Evolutionary conservation across 1,140 invertebrate genomes (phyloP), one percentile per base, ranked within the genome.

Genomic region (Drosophila novamexicana): DNA sequence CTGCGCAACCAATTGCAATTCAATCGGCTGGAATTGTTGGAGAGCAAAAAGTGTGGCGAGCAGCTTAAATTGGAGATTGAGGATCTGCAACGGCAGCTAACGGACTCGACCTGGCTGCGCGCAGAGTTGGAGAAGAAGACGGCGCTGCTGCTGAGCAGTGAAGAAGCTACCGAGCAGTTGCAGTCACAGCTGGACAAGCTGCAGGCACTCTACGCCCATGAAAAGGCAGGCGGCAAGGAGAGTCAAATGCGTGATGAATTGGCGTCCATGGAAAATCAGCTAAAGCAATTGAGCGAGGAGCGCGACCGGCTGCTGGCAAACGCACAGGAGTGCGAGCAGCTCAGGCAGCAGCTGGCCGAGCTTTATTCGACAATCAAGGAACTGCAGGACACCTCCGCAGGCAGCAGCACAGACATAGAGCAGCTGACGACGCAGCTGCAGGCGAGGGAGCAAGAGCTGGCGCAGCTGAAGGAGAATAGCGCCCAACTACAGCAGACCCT

Each of bases 401-500:
- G 22, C 22, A 22, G 22, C 22, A 22, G 22, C 22, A 22, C 52
- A 36, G 70, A 59, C n/a, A 29, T 50, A 7, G 54, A 50, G 14
- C 32, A 63, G 10, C 45, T 68, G 0, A 75, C 47, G 40, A 16
- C 42, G 2, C 36, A 56, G 61, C 49, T 49, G 29, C 18, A 93
- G 66, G 76, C 71, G 10, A 12, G 78, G 62, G 53, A 34, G 29
- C 29, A 56, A 8, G 36, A 52, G 0, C 61, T 47, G 63, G 29
- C 57, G 29, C 18, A 44, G 59, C 53, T 32, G 7, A 16, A 58
- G 7, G 14, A 63, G 49, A 2, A 44, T 6, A 5, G 18, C 12
- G 18, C 53, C 6, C 61, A 50, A 8, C 56, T 85, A 5, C 91
- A 91, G 79, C 74, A 81, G 7, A 81, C 80, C 54, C 61, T 86